Conservation (phyloP, 2,888 invertebrate genomes). For the Chaetoderma sp. region DNA sequence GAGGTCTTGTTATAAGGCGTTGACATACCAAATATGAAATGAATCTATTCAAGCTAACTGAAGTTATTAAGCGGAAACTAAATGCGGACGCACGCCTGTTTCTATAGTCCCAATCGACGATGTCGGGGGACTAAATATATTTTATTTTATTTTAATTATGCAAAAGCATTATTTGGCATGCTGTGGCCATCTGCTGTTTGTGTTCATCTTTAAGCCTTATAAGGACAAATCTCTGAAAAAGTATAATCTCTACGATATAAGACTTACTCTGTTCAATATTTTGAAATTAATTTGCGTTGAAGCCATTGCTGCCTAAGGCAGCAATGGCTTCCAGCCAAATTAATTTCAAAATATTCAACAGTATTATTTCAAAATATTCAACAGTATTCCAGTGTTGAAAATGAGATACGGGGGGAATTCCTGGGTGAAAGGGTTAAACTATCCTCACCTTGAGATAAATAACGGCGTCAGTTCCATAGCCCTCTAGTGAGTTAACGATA, state of each 20-base stretch:
- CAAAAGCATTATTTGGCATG: too few species aligned
- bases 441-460: constrained; percentile 92
- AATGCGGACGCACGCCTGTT: too few species aligned
- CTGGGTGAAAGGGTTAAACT: neutral
- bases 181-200: neutral
- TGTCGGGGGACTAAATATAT: too few species aligned
- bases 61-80: too few species aligned
- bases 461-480: constrained; percentile 95
- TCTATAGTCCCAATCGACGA: too few species aligned
- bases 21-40: too few species aligned
- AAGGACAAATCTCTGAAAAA: neutral
- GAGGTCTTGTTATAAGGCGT: too few species aligned
- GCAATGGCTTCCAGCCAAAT: too few species aligned
- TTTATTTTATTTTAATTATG: too few species aligned
- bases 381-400: neutral
- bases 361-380: neutral
- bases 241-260: neutral
- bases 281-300: neutral
- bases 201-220: neutral
- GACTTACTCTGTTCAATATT: neutral
- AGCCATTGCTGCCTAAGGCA: neutral
- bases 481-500: constrained; percentile 92
- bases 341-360: too few species aligned
- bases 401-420: neutral
- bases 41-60: too few species aligned